A percentile compares a stretch with the other conserved stretches of the same genome.
phyloP scores from a whole-genome alignment of 2,888 invertebrate species.

The Drosophila mayaguana region DNA sequence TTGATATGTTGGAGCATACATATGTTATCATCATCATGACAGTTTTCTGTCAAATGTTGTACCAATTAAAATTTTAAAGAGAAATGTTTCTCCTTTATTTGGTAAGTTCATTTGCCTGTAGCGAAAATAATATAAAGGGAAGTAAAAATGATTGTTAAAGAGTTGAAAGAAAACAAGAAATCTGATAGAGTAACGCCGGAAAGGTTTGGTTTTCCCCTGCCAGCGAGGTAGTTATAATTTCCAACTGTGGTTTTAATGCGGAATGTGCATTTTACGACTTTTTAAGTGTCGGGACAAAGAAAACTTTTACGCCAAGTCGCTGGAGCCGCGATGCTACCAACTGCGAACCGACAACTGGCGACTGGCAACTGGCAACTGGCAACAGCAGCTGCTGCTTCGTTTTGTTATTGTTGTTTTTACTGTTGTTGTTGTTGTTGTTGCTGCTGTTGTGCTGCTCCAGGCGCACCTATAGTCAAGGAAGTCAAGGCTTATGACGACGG shows the following conservation, averaged over 20 bases:
- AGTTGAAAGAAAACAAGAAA: conserved; percentile 40
- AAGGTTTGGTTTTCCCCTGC: conserved; percentile 4
- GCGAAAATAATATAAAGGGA: background rate
- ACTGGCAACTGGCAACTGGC: conserved; percentile 2
- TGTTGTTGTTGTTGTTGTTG: conserved; percentile 8
- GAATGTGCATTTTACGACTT: conserved; percentile 78
- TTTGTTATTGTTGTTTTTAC: conserved; percentile 12
- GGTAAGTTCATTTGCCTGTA: background rate
- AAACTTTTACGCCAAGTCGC: conserved; percentile 60
- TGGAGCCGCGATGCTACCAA: conserved; percentile 10
- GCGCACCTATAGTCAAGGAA: conserved; percentile 43
- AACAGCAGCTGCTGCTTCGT: conserved; percentile 17
- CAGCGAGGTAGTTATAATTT: conserved; percentile 64
- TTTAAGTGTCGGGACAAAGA: conserved; percentile 75
- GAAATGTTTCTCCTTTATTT: background rate
- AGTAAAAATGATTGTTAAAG: background rate
- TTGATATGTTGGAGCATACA: background rate
- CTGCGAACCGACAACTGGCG: conserved; percentile 22
- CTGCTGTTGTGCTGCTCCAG: conserved; percentile 16
- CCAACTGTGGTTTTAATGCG: conserved; percentile 69
- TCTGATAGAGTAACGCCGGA: conserved; percentile 37
- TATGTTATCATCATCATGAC: too few relatives aligned
- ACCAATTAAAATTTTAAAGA: background rate
- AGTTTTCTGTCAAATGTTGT: background rate
- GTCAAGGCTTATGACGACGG: conserved; percentile 40